These are phyloP conservation scores for Seira sanloemensis DNA, from an alignment of 2,888 invertebrate genomes.

Conservation along the genomic window DNA sequence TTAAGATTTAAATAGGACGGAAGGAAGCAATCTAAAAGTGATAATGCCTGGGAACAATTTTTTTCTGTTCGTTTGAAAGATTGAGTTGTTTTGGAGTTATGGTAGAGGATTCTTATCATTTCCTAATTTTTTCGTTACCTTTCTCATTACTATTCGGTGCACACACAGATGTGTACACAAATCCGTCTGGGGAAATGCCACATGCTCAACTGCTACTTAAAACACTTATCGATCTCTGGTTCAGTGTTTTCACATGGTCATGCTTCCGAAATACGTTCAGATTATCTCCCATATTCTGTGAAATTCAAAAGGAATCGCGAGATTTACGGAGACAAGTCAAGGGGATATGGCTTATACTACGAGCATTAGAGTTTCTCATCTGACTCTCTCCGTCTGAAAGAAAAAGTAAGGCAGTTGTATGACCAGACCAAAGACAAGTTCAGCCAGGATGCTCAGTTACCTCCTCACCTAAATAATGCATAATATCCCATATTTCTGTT, in stretches of 20 bases:
- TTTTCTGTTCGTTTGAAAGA: not conserved
- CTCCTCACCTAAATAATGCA: not conserved
- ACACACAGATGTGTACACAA: not conserved
- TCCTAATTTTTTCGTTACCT: not conserved
- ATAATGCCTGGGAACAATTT: not conserved
- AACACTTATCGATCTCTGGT: not conserved
- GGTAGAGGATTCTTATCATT: not conserved
- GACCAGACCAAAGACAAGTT: not conserved
- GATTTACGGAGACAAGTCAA: conserved; percentile 54
- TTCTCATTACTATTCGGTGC: not conserved
- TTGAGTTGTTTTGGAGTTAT: not conserved
- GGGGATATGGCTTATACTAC: conserved; percentile 52
- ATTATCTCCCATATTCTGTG: conserved; percentile 12
- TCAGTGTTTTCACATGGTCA: no score
- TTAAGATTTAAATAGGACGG: not conserved
- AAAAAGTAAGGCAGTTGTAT: not conserved
- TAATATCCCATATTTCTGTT: not conserved
- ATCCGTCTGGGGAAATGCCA: conserved; percentile 7
- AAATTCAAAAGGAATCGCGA: conserved; percentile 42
- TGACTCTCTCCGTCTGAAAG: not conserved
- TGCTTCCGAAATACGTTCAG: not conserved
- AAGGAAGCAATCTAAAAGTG: not conserved
- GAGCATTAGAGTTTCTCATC: conserved; percentile 21
- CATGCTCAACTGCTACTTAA: conserved; percentile 25
- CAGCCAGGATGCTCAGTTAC: not conserved